A percentile compares a stretch with the other conserved stretches of the same genome.
These are phyloP conservation scores for Alsophila aescularia DNA, from an alignment of 2,888 invertebrate species.

Conservation along the genomic window DNA sequence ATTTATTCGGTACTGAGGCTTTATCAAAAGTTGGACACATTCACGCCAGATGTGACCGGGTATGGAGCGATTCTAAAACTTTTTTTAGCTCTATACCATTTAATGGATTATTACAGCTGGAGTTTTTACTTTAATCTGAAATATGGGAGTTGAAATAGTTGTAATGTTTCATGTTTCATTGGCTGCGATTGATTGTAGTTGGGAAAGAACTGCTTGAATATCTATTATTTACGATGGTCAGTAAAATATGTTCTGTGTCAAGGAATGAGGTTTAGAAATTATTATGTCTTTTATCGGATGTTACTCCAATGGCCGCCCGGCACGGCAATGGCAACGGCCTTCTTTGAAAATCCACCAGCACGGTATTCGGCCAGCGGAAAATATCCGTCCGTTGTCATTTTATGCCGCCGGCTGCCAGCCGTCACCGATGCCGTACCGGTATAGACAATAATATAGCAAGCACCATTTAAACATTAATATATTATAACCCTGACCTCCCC, in stretches of 20 bases:
- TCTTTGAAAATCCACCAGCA: too few species aligned
- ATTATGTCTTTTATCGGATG: too few species aligned
- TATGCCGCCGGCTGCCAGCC: too few species aligned
- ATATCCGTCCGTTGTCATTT: too few species aligned
- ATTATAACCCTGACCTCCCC: too few species aligned
- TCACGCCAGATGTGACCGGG: conserved; percentile 61
- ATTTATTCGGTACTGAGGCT: conserved; percentile 60
- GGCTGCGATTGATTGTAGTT: conserved; percentile 24
- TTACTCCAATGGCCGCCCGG: too few species aligned
- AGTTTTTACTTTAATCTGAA: conserved; percentile 28
- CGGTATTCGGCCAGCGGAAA: too few species aligned
- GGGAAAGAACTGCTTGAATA: not conserved
- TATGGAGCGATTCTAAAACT: conserved; percentile 50
- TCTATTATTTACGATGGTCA: not conserved
- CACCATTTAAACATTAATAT: too few species aligned
- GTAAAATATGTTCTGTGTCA: not conserved
- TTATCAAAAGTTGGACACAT: conserved; percentile 71
- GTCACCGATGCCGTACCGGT: too few species aligned
- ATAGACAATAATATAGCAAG: too few species aligned
- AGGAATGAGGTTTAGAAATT: not conserved
- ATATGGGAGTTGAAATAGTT: conserved; percentile 26
- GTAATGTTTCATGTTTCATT: conserved; percentile 42
- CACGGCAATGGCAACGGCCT: too few species aligned
- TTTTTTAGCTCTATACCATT: conserved; percentile 55
- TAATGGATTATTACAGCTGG: conserved; percentile 44